Evolutionary conservation across 2,113 vertebrate species (phyloP).

Genomic region (Silurus asotus): DNA sequence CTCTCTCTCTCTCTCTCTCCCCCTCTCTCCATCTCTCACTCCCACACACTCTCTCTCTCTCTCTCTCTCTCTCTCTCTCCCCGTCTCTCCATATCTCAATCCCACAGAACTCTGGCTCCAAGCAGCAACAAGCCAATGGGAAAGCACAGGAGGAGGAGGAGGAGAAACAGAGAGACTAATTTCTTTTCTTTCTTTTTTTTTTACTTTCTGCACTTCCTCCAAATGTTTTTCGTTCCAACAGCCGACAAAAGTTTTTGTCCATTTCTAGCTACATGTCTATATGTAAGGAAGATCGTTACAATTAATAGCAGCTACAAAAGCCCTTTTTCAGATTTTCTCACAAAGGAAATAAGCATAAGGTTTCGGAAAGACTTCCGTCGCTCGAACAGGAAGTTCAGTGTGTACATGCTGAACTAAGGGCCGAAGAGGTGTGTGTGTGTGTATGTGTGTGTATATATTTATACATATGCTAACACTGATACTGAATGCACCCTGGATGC

Average conservation of each 20-base stretch:
- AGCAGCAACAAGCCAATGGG: conserved; percentile 31
- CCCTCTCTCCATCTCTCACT: conserved; percentile 59
- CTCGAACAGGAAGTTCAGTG: too few species aligned
- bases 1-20: not conserved
- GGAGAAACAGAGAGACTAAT: conserved; percentile 56
- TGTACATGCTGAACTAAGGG: too few species aligned
- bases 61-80: not conserved
- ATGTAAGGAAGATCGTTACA: not conserved
- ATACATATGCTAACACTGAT: not conserved
- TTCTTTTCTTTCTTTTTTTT: conserved; percentile 44
- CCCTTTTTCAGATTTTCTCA: not conserved
- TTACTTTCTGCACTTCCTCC: conserved; percentile 60
- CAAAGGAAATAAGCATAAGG: not conserved
- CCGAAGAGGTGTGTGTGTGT: too few species aligned
- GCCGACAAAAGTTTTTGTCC: not conserved
- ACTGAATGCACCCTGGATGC: not conserved
- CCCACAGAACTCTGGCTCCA: conserved; percentile 77
- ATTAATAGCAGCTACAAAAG: not conserved
- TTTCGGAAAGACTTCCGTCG: not conserved
- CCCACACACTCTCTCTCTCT: conserved; percentile 55
- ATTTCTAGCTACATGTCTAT: not conserved
- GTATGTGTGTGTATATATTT: not conserved
- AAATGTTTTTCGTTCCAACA: conserved; percentile 2
- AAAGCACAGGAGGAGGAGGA: conserved; percentile 33
- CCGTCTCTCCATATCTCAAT: conserved; percentile 60